Base-by-base conservation (phyloP, 2,888 invertebrate species). In the Trichopoda pennipes region DNA sequence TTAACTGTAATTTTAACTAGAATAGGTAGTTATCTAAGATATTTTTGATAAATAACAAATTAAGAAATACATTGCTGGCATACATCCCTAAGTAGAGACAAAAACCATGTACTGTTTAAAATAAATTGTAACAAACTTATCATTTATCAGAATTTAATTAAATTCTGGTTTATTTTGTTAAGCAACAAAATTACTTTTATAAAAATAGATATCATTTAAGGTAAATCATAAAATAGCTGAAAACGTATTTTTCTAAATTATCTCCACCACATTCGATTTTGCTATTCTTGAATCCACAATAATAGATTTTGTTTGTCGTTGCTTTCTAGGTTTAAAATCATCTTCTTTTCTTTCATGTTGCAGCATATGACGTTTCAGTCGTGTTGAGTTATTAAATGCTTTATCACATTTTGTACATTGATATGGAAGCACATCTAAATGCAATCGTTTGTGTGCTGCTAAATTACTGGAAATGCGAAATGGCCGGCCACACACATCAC, bases 391-490 rank as follows among this genome's bases (percentile, higher is more conserved):
- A 9, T 89, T 87, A 73, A 91, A 91, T 21, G 87, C 87, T 84
- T 90, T 89, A 38, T 88, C 89, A 84, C 91, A 91, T 38, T 87
- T 83, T 19, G 87, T 86, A 70, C 91, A 91, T 51, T 86, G 87
- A 63, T 88, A 90, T 0, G 90, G 90, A 72, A 90, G 90, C 19
- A 89, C 88, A 21, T 90, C 89, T 7, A 85, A 85, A 82, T 91
- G 91, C 19, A 87, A 84, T 7, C 90, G 86, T 78, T 87, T 89
- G 74, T 91, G 91, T 3, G 90, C 89, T 17, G 89, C 90, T 17
- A 91, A 80, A 79, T 91, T 91, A 81, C 91, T 91, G 0, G 91
- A 91, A 73, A 89, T 91, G 0, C 91, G 88, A 47, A 91, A 91
- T 8, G 86, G 85, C 4, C 88, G 87, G 0, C 86, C 86, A 55